phyloP scores from a whole-genome alignment of 2,888 invertebrate species.

The Agrochola macilenta region DNA sequence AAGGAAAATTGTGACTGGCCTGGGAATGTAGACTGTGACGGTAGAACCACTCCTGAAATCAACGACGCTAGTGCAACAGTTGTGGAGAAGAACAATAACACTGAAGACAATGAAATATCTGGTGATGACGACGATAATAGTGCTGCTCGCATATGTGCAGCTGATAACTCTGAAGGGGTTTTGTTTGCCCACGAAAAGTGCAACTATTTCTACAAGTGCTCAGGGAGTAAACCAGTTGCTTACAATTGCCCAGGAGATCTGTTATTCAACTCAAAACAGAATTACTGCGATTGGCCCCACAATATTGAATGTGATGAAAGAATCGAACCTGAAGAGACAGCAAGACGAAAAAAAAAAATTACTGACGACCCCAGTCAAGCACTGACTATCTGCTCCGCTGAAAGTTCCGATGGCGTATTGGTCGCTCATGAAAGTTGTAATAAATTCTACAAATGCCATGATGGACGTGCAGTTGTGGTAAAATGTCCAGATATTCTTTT shows the following conservation, averaged over 20 bases:
- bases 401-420: constrained; percentile 69
- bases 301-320: constrained; percentile 67
- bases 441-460: constrained; percentile 72
- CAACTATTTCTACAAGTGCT: constrained; percentile 73
- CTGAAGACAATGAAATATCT: constrained; percentile 20
- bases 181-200: constrained; percentile 73
- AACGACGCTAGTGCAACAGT: not conserved
- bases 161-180: constrained; percentile 63
- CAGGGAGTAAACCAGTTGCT: constrained; percentile 60
- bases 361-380: constrained; percentile 67
- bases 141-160: constrained; percentile 62
- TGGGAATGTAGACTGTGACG: constrained; percentile 66
- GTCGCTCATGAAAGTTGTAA: constrained; percentile 75
- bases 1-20: constrained; percentile 68
- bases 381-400: constrained; percentile 67
- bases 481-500: constrained; percentile 68
- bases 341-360: constrained; percentile 5
- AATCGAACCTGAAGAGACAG: constrained; percentile 17
- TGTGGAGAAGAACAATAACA: not conserved
- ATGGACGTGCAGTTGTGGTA: constrained; percentile 66
- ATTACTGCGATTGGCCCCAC: constrained; percentile 65
- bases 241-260: constrained; percentile 64
- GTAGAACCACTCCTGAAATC: constrained; percentile 50
- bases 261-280: constrained; percentile 59
- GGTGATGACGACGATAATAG: not conserved